These are phyloP conservation scores for Eupsittula cactorum DNA, from an alignment of 2,113 vertebrate species.

Conservation along the genomic window DNA sequence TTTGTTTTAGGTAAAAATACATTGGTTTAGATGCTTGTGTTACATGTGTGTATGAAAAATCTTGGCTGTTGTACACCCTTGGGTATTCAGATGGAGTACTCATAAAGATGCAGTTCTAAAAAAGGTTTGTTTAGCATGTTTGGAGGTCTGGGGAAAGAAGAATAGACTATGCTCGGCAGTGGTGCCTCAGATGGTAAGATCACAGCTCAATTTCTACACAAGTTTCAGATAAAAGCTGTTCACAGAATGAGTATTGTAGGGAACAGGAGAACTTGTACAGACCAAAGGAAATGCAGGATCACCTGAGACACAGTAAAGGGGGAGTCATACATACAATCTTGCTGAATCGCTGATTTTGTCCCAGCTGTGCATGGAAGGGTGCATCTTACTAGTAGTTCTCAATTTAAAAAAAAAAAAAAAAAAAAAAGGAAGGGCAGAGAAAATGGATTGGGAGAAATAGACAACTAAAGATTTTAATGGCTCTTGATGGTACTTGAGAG, in stretches of 20 bases:
- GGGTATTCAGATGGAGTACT: neutral
- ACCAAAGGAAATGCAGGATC: neutral
- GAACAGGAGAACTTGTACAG: neutral
- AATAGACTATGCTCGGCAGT: neutral
- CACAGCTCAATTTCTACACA: neutral
- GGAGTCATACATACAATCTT: neutral
- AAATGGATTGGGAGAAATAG: neutral
- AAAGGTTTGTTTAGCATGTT: neutral
- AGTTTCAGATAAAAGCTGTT: neutral
- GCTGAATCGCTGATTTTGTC: neutral
- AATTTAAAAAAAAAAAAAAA: neutral
- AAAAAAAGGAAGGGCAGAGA: neutral
- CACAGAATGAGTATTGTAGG: accelerated
- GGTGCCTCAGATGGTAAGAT: neutral
- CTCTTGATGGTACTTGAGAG: neutral
- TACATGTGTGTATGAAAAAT: neutral
- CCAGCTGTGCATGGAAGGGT: neutral
- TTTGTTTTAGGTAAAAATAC: neutral
- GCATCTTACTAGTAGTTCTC: neutral
- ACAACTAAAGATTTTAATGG: neutral
- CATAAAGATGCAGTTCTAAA: neutral
- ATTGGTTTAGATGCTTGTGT: neutral
- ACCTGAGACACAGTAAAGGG: neutral
- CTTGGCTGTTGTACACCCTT: neutral
- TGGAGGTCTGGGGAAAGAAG: neutral